phyloP scores from a whole-genome alignment of 2,888 invertebrate species.

The Spilosoma lubricipeda region DNA sequence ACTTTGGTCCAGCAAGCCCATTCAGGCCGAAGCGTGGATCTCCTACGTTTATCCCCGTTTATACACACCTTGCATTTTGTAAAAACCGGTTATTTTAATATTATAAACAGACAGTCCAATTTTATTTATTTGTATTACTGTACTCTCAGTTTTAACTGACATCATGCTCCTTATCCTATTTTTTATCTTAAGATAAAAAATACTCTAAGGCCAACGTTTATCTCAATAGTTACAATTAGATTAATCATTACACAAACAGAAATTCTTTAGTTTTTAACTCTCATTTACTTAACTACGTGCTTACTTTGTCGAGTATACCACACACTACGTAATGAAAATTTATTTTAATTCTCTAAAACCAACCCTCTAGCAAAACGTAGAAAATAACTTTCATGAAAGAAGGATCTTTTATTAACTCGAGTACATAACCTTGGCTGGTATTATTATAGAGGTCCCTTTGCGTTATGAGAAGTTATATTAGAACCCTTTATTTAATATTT shows the following conservation, averaged over 20 bases:
- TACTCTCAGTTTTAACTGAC: too few species aligned
- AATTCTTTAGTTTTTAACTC: neutral
- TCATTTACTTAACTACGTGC: neutral
- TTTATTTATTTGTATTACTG: too few species aligned
- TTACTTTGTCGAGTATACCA: neutral
- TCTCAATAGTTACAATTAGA: too few species aligned
- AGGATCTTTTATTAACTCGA: constrained; percentile 26
- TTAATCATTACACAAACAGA: neutral
- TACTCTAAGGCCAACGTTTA: too few species aligned
- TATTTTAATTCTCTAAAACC: constrained; percentile 18
- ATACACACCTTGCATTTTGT: too few species aligned
- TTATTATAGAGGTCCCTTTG: constrained; percentile 20
- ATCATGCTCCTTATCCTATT: too few species aligned
- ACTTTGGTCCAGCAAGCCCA: too few species aligned
- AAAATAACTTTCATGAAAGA: constrained; percentile 24
- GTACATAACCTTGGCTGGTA: constrained; percentile 8
- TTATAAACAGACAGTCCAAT: too few species aligned
- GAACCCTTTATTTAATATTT: neutral
- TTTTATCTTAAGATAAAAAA: too few species aligned
- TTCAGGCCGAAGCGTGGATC: too few species aligned
- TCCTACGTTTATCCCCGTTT: too few species aligned
- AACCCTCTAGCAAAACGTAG: constrained; percentile 33
- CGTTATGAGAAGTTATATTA: neutral
- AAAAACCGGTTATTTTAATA: too few species aligned
- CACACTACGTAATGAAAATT: constrained; percentile 12